Base-by-base conservation (phyloP, 2,113 vertebrate genomes). In the Thalassarche chlororhynchos region DNA sequence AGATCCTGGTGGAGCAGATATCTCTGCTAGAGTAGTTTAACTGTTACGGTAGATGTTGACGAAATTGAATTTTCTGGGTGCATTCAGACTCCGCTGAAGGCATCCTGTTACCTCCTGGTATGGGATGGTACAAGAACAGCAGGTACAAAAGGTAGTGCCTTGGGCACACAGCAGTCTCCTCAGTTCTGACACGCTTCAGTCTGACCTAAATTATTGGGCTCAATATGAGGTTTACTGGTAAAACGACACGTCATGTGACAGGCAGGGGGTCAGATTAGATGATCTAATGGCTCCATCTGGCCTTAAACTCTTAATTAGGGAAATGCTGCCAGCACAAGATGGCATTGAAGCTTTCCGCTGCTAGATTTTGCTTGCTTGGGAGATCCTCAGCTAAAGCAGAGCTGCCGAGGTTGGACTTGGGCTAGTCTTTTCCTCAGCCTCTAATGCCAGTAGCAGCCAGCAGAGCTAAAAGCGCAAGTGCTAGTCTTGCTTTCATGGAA, bases 281-380 rank as follows among this genome's bases (percentile, higher is more conserved):
- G 92, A 96, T 96, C 86, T 96, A 94, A 92, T 94, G 84, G 80
- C 34, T 96, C 92, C 92, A 93, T 90, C 84, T 95, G 96, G 92
- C 86, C 51, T 75, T 87, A 89, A 95, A 79, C 79, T 89, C 80
- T 91, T 92, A 95, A 93, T 95, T 87, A 94, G 57, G 61, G 69
- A 76, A 82, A 72, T 72, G 44, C 61, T 84, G 44, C 77, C 60
- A 92, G 86, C 21, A 26, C 57, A 90, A 87, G 58, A 81, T 76
- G 77, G 47, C 44, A 57, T 14, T 62, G 84, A 92, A 89, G 61
- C 40, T 93, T 81, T 92, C n/a, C 0, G 1, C n/a, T 69, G 36
- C 28, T 95, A 49, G 55, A 52, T 87, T 86, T 77, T 0, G 0
- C 61, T 90, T 88, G 40, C 44, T 47, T 69, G n/a, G 69, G 83